Evolutionary conservation across 2,888 invertebrate species (phyloP).

Genomic region (Tubulanus polymorphus): DNA sequence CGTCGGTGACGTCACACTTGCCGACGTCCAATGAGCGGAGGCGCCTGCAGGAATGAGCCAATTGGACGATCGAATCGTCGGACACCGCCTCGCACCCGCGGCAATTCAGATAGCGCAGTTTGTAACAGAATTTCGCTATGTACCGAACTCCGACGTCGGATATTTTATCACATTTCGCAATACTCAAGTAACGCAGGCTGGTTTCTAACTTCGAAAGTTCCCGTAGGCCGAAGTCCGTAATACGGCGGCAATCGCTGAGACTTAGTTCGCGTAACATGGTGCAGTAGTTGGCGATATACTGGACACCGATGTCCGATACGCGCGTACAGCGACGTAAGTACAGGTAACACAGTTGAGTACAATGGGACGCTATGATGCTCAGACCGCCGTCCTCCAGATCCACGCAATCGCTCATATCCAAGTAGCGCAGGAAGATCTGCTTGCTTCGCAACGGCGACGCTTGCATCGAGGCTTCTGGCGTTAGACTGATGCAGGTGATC

Average conservation of each 20-base stretch:
- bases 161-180: slow-evolving; percentile 86
- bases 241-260: slow-evolving; percentile 82
- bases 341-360: slow-evolving; percentile 79
- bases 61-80: slow-evolving; percentile 83
- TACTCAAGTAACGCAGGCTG: slow-evolving; percentile 84
- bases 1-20: slow-evolving; percentile 89
- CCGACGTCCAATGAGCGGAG: slow-evolving; percentile 84
- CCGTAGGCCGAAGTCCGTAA: slow-evolving; percentile 83
- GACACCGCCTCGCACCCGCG: slow-evolving; percentile 90
- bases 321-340: slow-evolving; percentile 83
- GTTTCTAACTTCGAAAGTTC: slow-evolving; percentile 83
- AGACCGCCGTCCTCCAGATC: slow-evolving; percentile 80
- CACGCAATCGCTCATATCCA: slow-evolving; percentile 87
- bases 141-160: slow-evolving; percentile 81
- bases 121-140: slow-evolving; percentile 81
- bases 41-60: slow-evolving; percentile 80
- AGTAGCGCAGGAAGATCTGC: slow-evolving; percentile 72
- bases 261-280: slow-evolving; percentile 72
- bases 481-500: slow-evolving; percentile 67
- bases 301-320: slow-evolving; percentile 87
- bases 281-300: slow-evolving; percentile 87
- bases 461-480: slow-evolving; percentile 42
- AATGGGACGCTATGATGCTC: slow-evolving; percentile 77
- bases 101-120: slow-evolving; percentile 79
- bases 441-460: slow-evolving; percentile 44